A percentile compares a stretch with the other conserved stretches of the same genome.
Evolutionary conservation across 1,140 invertebrate genomes (phyloP).

Genomic region (Trichomalopsis sarcophagae): DNA sequence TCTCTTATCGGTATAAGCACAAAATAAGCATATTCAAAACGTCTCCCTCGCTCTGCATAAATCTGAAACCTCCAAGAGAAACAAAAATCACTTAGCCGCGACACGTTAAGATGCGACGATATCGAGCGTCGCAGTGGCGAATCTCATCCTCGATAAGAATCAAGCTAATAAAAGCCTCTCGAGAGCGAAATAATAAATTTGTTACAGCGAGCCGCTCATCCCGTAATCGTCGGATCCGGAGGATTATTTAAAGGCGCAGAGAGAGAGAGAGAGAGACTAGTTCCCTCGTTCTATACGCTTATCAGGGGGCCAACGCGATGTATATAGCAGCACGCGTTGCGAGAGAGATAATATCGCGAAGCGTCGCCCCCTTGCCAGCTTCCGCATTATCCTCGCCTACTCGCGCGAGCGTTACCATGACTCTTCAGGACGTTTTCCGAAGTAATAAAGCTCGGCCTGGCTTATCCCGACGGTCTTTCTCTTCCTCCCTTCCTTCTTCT

Average conservation of each 20-base stretch:
- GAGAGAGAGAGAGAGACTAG: not conserved
- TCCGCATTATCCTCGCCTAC: slow-evolving; percentile 36
- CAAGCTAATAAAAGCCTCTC: slow-evolving; percentile 36
- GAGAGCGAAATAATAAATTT: slow-evolving; percentile 48
- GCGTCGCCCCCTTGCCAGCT: slow-evolving; percentile 40
- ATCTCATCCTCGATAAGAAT: slow-evolving; percentile 35
- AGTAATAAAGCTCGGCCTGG: slow-evolving; percentile 43
- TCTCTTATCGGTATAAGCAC: too few species aligned
- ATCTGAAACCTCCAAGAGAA: not conserved
- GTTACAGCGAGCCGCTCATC: slow-evolving; percentile 27
- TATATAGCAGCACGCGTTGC: not conserved
- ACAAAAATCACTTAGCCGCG: slow-evolving; percentile 36
- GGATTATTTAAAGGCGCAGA: slow-evolving; percentile 47
- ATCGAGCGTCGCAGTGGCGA: not conserved
- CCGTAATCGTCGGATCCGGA: slow-evolving; percentile 45
- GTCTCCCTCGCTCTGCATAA: too few species aligned
- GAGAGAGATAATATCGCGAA: slow-evolving; percentile 53
- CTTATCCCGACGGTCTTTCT: slow-evolving; percentile 40
- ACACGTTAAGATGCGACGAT: not conserved
- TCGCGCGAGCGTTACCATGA: slow-evolving; percentile 41
- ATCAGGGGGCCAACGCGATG: slow-evolving; percentile 28
- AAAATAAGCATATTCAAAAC: too few species aligned
- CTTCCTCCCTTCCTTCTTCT: slow-evolving; percentile 43
- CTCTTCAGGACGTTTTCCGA: slow-evolving; percentile 46
- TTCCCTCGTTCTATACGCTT: slow-evolving; percentile 35